Evolutionary conservation across 2,888 invertebrate genomes (phyloP), one percentile per base, ranked within the genome.

Genomic region (Drosophila antonietae): DNA sequence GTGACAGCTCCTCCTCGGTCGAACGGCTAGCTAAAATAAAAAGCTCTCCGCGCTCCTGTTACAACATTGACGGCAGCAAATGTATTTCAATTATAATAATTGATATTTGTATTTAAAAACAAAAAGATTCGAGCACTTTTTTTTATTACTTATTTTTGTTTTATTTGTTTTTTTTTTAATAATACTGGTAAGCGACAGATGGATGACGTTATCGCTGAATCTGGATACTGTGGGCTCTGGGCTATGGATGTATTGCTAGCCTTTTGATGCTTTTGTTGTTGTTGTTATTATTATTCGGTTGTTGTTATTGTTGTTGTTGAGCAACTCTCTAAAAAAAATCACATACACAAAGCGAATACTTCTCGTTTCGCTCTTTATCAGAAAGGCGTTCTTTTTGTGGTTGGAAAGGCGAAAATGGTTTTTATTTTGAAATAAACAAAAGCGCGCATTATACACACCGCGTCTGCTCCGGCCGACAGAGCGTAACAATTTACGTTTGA

Each of bases 331-430:
- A 23, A 18, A 14, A 18, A 14, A 39, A 28, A 37, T 23, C 53
- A 72, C 67, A 60, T n/a, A 46, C 56, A 66, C 46, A 60, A 60
- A 53, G 66, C 70, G 75, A 70, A 68, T 35, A 49, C 60, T 63
- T 43, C 14, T 18, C 47, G 46, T 60, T 55, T 52, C 61, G 67
- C 69, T 62, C 52, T 80, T 67, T 75, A 68, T 80, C 68, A 90
- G 77, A 83, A 86, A 85, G 85, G 83, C 90, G 91, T 90, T 90
- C 90, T 91, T 90, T 90, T 90, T 68, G 83, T 88, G 67, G 91
- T 91, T 73, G 90, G 88, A 78, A 81, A 90, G 75, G 90, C 90
- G 63, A 90, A 90, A 73, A 90, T 91, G 59, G 88, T 86, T 86
- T 83, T 80, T 66, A 90, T 90, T 88, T 90, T 90, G 49, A 88